Evolutionary conservation across 2,797 vertebrate genomes (phyloP).

Genomic region (Cynodonichthys magdalenae): DNA sequence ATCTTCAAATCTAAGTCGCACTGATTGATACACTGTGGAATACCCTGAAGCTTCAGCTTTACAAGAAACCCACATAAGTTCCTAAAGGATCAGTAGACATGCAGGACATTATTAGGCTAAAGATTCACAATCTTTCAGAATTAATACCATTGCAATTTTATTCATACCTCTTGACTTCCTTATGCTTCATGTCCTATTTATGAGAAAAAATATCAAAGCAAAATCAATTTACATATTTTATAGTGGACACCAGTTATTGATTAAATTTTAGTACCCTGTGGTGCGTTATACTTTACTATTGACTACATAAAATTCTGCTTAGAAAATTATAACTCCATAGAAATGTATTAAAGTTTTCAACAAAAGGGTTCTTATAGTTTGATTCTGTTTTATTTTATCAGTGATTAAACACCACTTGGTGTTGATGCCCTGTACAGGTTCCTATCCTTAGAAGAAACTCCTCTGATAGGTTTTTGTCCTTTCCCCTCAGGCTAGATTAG

Average conservation of each 20-base stretch:
- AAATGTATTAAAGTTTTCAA: slow-evolving; percentile 1
- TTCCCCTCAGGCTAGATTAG: slow-evolving; percentile 59
- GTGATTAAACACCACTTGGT: background rate
- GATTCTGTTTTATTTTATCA: slow-evolving; percentile 18
- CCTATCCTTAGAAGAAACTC: slow-evolving; percentile 15
- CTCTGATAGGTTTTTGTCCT: slow-evolving; percentile 34
- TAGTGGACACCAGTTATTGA: slow-evolving; percentile 52
- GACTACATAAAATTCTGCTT: slow-evolving; percentile 34
- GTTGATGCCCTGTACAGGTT: slow-evolving; percentile 21
- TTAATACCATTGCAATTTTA: slow-evolving; percentile 36
- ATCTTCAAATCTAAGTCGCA: slow-evolving; percentile 77
- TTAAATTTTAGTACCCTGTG: slow-evolving; percentile 32
- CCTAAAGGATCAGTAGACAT: slow-evolving; percentile 45
- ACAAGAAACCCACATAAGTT: slow-evolving; percentile 57
- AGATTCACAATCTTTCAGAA: slow-evolving; percentile 47
- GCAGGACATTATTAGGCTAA: slow-evolving; percentile 45
- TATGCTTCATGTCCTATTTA: slow-evolving; percentile 44
- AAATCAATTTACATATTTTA: slow-evolving; percentile 47
- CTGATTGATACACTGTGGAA: slow-evolving; percentile 80
- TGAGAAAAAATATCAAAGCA: slow-evolving; percentile 57
- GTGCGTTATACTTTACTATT: slow-evolving; percentile 35
- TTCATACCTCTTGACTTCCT: background rate
- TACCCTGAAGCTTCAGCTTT: slow-evolving; percentile 69
- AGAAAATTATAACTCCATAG: slow-evolving; percentile 24
- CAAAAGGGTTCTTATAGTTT: slow-evolving; percentile 1